Conservation (phyloP, 2,113 vertebrate genomes). For the Pungitius pungitius region DNA sequence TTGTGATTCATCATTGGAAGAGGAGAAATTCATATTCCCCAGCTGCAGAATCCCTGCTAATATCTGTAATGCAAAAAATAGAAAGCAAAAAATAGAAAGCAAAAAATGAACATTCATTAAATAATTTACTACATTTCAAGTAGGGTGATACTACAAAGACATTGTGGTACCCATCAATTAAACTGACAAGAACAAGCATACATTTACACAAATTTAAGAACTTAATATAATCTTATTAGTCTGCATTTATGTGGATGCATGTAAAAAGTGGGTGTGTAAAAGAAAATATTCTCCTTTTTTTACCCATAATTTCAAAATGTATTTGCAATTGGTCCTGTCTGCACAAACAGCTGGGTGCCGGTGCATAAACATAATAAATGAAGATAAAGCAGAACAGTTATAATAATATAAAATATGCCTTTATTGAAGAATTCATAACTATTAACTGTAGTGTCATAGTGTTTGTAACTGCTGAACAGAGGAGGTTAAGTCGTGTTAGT, state of each 20-base stretch:
- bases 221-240: not conserved
- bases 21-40: conserved; percentile 86
- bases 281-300: too few species aligned
- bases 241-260: not conserved
- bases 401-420: not conserved
- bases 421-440: not conserved
- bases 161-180: not conserved
- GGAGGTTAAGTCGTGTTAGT: not conserved
- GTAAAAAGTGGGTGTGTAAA: not conserved
- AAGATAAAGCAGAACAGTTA: not conserved
- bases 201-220: not conserved
- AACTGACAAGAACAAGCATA: not conserved
- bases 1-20: conserved; percentile 84
- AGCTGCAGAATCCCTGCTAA: conserved; percentile 91
- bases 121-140: not conserved
- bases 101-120: not conserved
- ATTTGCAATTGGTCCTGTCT: not conserved
- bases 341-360: not conserved
- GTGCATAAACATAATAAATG: not conserved
- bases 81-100: not conserved
- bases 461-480: not conserved
- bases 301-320: not conserved
- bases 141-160: not conserved
- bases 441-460: not conserved
- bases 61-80: conserved; percentile 73